phyloP scores from a whole-genome alignment of 2,113 vertebrate species.

The Larimichthys polyactis region DNA sequence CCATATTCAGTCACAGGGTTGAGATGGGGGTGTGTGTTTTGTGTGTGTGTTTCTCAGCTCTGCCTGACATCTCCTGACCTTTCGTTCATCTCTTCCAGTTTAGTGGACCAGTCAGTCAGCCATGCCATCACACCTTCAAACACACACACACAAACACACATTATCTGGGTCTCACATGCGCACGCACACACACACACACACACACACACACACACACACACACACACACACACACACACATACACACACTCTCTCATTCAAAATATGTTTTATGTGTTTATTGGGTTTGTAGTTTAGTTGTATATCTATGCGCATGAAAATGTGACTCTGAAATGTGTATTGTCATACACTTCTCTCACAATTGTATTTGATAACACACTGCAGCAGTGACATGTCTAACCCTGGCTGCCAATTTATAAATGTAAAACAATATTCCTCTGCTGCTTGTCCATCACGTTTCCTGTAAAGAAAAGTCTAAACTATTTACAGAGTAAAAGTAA shows the following conservation, averaged over 20 bases:
- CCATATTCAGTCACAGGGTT: constrained; percentile 54
- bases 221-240: too few species aligned
- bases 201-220: background rate
- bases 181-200: constrained; percentile 7
- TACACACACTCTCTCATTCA: too few species aligned
- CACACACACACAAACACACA: constrained; percentile 16
- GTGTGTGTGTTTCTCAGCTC: constrained; percentile 27
- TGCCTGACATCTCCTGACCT: constrained; percentile 69
- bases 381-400: background rate
- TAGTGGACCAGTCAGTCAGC: constrained; percentile 57
- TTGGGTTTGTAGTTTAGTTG: background rate
- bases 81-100: constrained; percentile 61
- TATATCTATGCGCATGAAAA: background rate
- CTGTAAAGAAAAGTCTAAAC: background rate
- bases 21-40: constrained; percentile 30
- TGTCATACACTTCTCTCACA: background rate
- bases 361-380: background rate
- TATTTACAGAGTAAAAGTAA: background rate
- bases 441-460: background rate
- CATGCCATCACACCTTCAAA: constrained; percentile 28
- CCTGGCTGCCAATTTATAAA: background rate
- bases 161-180: constrained; percentile 14
- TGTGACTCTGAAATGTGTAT: background rate
- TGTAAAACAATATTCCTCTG: background rate
- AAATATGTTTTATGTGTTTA: background rate